Evolutionary conservation across 37 sponge, comb jelly and placozoan genomes (phyloP), one percentile per base, ranked within the genome.

Genomic region (Geodia barretti): DNA sequence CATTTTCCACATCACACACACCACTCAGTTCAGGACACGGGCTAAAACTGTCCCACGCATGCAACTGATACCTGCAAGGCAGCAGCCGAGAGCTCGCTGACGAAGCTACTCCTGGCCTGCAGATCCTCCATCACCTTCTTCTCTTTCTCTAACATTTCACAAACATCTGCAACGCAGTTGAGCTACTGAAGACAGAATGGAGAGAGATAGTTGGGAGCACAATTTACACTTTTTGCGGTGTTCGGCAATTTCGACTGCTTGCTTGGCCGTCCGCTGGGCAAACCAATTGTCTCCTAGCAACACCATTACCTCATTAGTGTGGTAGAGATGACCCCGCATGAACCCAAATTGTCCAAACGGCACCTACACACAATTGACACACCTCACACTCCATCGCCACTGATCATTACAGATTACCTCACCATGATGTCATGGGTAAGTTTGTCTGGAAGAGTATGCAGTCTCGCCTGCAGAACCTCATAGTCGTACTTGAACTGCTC

Each of bases 231-330:
- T 35, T 70, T 64, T 87, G n/a, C 97, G 83, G 36, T 94, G 54
- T 7, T 84, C 86, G 19, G 63, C 89, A 58, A 96, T 90, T 36
- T 77, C 95, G 4, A 61, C 1, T 17, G 95, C 95, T 30, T 97
- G 82, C 29, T 89, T 73, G 24, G 91, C 87, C 2, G 97, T 72
- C 58, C 90, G 70, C 72, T 88, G 64, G 7, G 81, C 86, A 89
- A 97, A 97, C 97, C 95, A 97, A 87, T 94, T 97, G 62, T 97
- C 97, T 25, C 97, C 97, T 14, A 97, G 83, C 39, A 91, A 63
- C 30, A 92, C 97, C 63, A 86, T 62, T 41, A 97, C 62, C 76
- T 97, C 97, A 73, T 97, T 97, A 70, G 95, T 97, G 64, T 91
- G 87, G 42, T 93, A 84, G 60, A 97, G 63, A 39, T 86, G 87